phyloP scores from a whole-genome alignment of 2,888 invertebrate species.

The Campoletis raptor region DNA sequence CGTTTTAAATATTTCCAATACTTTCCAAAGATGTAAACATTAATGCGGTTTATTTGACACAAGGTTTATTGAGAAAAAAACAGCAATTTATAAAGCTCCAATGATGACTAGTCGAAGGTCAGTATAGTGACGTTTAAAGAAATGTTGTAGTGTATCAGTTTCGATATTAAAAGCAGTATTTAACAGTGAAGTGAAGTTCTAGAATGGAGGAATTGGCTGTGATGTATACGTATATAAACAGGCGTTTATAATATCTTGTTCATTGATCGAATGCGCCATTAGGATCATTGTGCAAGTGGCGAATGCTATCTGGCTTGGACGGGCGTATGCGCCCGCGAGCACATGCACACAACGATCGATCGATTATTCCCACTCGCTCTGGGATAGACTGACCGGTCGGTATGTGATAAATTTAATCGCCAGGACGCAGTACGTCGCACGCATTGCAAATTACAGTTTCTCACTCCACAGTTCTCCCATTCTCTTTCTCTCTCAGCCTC shows the following conservation, averaged over 20 bases:
- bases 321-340: constrained; percentile 59
- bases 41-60: neutral
- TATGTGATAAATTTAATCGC: constrained; percentile 71
- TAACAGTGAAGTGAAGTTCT: neutral
- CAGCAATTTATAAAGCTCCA: neutral
- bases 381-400: constrained; percentile 63
- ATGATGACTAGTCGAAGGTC: neutral
- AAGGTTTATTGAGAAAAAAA: neutral
- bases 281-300: constrained; percentile 67
- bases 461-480: constrained; percentile 49
- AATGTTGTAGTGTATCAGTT: constrained; percentile 2
- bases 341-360: constrained; percentile 49
- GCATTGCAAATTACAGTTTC: constrained; percentile 69
- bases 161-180: neutral
- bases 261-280: constrained; percentile 66
- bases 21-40: neutral
- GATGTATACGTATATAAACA: constrained; percentile 11
- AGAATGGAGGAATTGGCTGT: constrained; percentile 25
- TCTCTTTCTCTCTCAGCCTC: constrained; percentile 19
- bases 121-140: neutral
- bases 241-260: constrained; percentile 45
- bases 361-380: constrained; percentile 67
- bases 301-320: constrained; percentile 66
- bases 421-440: constrained; percentile 67
- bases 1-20: neutral